A percentile compares a stretch with the other conserved stretches of the same genome.
Conservation (phyloP, 2,113 vertebrate genomes). For the Camelus bactrianus region DNA sequence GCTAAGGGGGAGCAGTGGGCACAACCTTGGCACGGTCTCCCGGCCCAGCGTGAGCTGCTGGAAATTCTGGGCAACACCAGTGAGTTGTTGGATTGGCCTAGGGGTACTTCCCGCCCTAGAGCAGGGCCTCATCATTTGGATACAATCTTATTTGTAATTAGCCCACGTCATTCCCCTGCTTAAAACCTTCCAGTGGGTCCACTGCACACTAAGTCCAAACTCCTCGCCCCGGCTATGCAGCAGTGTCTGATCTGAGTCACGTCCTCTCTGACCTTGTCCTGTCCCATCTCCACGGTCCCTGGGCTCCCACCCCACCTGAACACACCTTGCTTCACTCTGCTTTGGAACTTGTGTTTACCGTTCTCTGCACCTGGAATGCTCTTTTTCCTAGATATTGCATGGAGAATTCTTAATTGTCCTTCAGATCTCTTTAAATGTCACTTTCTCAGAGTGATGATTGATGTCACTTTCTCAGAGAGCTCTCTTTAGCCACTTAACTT, state of each 20-base stretch:
- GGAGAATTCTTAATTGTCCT: neutral
- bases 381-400: accelerated
- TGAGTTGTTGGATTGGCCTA: neutral
- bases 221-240: neutral
- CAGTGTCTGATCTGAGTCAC: accelerated
- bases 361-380: neutral
- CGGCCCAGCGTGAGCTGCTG: neutral
- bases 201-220: accelerated
- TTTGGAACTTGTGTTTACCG: neutral
- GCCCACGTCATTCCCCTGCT: too few relatives aligned
- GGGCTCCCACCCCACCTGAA: neutral
- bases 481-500: too few relatives aligned
- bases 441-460: neutral
- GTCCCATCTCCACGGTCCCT: accelerated
- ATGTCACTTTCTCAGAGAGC: neutral
- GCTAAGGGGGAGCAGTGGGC: neutral
- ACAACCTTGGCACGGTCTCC: too few relatives aligned
- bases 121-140: neutral
- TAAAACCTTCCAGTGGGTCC: neutral
- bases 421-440: neutral
- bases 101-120: accelerated
- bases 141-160: neutral
- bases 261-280: neutral
- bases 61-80: neutral
- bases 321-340: accelerated